Conservation (phyloP, 2,797 vertebrate genomes). For the Glossophaga mutica region DNA sequence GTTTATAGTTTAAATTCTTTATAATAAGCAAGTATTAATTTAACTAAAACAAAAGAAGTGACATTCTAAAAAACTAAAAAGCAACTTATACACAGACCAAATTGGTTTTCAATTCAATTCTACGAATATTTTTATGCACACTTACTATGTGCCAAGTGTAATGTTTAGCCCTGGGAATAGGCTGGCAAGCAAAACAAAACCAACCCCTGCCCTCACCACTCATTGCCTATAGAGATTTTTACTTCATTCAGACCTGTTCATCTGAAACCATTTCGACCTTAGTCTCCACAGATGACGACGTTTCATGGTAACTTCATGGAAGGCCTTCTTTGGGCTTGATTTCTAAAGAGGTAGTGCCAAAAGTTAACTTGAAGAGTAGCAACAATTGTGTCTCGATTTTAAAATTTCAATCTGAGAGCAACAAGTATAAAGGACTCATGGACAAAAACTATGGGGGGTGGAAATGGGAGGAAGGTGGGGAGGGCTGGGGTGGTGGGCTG, state of each 20-base stretch:
- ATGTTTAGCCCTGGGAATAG: background rate
- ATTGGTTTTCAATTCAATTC: background rate
- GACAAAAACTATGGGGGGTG: no score
- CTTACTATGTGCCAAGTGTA: background rate
- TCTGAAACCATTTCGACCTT: background rate
- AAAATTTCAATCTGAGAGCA: constrained; percentile 32
- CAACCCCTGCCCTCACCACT: background rate
- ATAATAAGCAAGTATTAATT: constrained; percentile 4
- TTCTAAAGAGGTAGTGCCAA: background rate
- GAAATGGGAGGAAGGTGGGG: no score
- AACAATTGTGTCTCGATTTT: background rate
- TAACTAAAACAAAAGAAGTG: background rate
- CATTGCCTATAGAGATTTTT: background rate
- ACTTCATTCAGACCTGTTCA: background rate
- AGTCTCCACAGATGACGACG: background rate
- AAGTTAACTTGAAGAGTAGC: background rate
- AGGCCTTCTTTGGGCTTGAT: background rate
- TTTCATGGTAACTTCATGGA: background rate
- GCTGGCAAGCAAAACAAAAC: background rate
- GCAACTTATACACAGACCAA: background rate
- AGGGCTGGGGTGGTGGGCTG: no score
- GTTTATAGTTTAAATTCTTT: background rate
- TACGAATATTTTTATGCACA: background rate
- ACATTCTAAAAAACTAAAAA: constrained; percentile 33
- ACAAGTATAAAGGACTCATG: no score